Base-by-base conservation (phyloP, 2,888 invertebrate species). In the Ecdyonurus torrentis region DNA sequence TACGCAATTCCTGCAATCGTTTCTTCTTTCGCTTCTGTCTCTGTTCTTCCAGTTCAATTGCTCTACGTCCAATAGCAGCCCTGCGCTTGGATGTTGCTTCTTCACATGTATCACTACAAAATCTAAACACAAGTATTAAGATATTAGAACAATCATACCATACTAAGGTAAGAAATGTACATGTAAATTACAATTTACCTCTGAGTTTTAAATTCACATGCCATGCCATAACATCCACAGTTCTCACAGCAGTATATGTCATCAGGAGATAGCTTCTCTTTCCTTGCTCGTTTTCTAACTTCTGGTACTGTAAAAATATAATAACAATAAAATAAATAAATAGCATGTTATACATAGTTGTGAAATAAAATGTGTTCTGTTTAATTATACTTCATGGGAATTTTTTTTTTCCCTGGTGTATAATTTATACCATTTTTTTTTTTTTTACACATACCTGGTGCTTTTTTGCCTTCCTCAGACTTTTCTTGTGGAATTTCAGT, bases 181-280 rank as follows among this genome's bases (percentile, higher is more conserved):
- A n/a, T n/a, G n/a, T n/a, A n/a, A n/a, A 37, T 10, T 15, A 55
- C 10, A 18, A 55, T 10, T 37, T 37, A 55, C 55, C 55, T 55
- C 22, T 55, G n/a, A 7, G 5, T 55, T 55, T 20, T 55, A 55
- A 93, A 94, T 71, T 93, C 92, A 0, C 85, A 83, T 1, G 85
- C 83, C 72, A 90, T 81, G 15, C 92, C 93, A 72, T 88, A 89
- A 71, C 89, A 89, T 2, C 90, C 89, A 73, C 94, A 94, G 58
- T 86, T 86, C 65, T 86, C 82, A 71, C 94, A 94, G 61, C 86
- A 81, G 70, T 84, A 86, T 68, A 91, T 79, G 58, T 89, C 87
- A 70, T 89, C 86, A 0, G 80, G 78, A n/a, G 80, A 79, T 18
- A 55, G 7, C n/a, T 55, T 55, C n/a, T 55, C 55, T 20, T 55